Evolutionary conservation across 2,797 vertebrate genomes (phyloP).

Genomic region (Chaetophractus vellerosus): DNA sequence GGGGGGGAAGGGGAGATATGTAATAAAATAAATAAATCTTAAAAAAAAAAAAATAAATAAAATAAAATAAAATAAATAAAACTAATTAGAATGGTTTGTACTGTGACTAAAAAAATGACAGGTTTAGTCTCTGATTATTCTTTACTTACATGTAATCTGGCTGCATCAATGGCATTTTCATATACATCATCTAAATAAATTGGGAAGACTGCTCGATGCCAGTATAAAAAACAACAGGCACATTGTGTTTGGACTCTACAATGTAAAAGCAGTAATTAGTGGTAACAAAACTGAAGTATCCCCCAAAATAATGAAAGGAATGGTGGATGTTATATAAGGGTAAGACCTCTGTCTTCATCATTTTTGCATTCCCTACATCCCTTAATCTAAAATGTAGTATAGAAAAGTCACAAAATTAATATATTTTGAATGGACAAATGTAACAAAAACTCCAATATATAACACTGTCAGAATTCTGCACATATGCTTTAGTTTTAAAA

Average conservation of each 20-base stretch:
- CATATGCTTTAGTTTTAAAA: conserved; percentile 57
- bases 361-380: background rate
- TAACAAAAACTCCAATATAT: conserved; percentile 33
- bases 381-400: conserved; percentile 2
- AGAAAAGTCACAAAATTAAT: conserved; percentile 45
- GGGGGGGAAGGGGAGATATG: too few species aligned
- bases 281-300: conserved; percentile 64
- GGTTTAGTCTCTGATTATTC: background rate
- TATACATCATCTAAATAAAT: conserved; percentile 99
- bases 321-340: background rate
- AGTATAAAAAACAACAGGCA: conserved; percentile 98
- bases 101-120: background rate
- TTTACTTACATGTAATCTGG: conserved; percentile 95
- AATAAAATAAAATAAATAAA: too few species aligned
- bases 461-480: conserved; percentile 35
- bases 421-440: background rate
- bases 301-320: conserved; percentile 20
- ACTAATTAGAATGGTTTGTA: conserved; percentile 7
- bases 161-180: conserved; percentile 97
- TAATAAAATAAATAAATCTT: too few species aligned
- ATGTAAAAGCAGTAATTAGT: conserved; percentile 76
- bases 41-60: too few species aligned
- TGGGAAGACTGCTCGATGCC: conserved; percentile 98
- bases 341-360: background rate
- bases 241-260: conserved; percentile 95